phyloP scores from a whole-genome alignment of 2,888 invertebrate genomes.

The Zootermopsis nevadensis region DNA sequence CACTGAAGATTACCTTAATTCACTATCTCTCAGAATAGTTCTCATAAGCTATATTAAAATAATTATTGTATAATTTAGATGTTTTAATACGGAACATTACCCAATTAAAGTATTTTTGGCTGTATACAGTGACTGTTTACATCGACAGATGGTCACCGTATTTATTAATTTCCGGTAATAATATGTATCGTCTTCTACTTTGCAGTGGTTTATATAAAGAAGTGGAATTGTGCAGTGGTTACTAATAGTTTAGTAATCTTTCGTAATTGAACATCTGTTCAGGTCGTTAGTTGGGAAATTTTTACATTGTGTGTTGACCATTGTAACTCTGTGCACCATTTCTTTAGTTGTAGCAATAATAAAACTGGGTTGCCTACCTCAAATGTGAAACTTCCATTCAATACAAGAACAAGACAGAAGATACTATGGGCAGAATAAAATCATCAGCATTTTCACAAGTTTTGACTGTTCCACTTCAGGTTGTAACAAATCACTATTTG shows the following conservation, averaged over 20 bases:
- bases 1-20: neutral
- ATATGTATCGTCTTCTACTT: neutral
- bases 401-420: too few species aligned
- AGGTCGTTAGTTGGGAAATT: neutral
- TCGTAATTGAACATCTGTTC: neutral
- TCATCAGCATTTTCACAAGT: too few species aligned
- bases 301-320: neutral
- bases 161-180: neutral
- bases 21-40: neutral
- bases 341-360: too few species aligned
- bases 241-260: neutral
- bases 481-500: too few species aligned
- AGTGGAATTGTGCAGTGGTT: neutral
- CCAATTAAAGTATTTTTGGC: neutral
- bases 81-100: neutral
- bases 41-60: neutral
- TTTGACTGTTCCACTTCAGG: too few species aligned
- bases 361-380: too few species aligned
- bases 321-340: neutral
- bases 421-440: too few species aligned
- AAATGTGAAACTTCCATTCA: too few species aligned
- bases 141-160: neutral
- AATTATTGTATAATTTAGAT: neutral
- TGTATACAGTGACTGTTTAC: neutral
- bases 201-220: neutral